Percentiles rank a stretch among this genome's conserved stretches.
Evolutionary conservation across 2,113 vertebrate genomes (phyloP).

Genomic region (Tichodroma muraria): DNA sequence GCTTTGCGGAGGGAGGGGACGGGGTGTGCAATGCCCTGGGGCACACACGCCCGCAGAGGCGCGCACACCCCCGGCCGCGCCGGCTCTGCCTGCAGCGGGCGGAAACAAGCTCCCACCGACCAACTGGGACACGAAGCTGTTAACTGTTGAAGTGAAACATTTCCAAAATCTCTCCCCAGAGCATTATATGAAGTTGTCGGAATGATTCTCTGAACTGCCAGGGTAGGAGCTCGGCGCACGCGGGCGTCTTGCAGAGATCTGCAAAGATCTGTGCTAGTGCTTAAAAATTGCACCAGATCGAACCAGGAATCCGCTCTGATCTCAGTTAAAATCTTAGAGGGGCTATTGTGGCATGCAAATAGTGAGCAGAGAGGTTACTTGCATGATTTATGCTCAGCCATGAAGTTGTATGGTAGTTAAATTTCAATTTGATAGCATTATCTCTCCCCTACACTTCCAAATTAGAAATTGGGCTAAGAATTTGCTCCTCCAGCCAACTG

Average conservation of each 20-base stretch:
- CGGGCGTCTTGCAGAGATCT: background rate
- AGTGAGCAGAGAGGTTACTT: background rate
- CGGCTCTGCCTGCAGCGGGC: background rate
- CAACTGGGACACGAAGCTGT: background rate
- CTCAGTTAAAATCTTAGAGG: background rate
- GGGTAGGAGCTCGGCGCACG: background rate
- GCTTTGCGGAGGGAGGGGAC: background rate
- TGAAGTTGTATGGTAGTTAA: background rate
- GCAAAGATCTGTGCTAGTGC: background rate
- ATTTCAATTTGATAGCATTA: background rate
- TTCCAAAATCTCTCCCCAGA: background rate
- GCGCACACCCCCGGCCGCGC: background rate
- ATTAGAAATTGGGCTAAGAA: background rate
- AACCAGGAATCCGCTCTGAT: background rate
- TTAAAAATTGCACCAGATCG: background rate
- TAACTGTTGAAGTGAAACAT: background rate
- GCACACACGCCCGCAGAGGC: background rate
- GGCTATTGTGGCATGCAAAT: background rate
- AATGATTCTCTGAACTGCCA: background rate
- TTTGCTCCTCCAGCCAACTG: background rate
- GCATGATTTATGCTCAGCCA: background rate
- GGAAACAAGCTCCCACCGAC: background rate
- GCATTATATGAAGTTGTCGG: background rate
- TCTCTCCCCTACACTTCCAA: background rate
- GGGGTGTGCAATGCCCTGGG: background rate